These are phyloP conservation scores for Ariopsis seemanni DNA, from an alignment of 2,113 vertebrate genomes.

Conservation along the genomic window DNA sequence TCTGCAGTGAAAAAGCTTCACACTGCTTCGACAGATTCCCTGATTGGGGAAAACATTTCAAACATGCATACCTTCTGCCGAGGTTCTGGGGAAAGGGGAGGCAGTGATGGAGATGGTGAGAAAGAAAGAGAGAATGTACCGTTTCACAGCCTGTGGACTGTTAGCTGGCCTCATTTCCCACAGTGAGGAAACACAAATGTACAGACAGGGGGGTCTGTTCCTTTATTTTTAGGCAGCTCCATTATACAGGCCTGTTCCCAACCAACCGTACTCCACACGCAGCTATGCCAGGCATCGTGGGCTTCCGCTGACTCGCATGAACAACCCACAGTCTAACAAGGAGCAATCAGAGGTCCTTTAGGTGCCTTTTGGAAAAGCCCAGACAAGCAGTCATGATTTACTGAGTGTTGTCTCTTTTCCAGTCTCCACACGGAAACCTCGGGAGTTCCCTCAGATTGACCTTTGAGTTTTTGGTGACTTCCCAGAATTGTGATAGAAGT, in stretches of 20 bases:
- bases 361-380: background rate
- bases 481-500: background rate
- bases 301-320: conserved; percentile 75
- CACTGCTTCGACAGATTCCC: conserved; percentile 65
- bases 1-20: conserved; percentile 48
- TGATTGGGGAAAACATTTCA: conserved; percentile 67
- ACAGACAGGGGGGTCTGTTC: conserved; percentile 75
- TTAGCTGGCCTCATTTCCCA: conserved; percentile 79
- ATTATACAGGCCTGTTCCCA: conserved; percentile 80
- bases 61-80: conserved; percentile 66
- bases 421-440: background rate
- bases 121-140: conserved; percentile 27
- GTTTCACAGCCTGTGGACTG: conserved; percentile 76
- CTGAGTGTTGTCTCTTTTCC: background rate
- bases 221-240: conserved; percentile 85
- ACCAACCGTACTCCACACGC: conserved; percentile 76
- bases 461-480: background rate
- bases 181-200: conserved; percentile 78
- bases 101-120: conserved; percentile 34
- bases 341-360: conserved; percentile 39
- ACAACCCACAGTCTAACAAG: conserved; percentile 81
- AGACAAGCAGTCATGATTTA: background rate
- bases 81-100: conserved; percentile 31
- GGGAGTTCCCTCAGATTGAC: background rate
- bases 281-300: conserved; percentile 82